Conservation (phyloP, 2,113 vertebrate species). For the Sceloporus tristichus region DNA sequence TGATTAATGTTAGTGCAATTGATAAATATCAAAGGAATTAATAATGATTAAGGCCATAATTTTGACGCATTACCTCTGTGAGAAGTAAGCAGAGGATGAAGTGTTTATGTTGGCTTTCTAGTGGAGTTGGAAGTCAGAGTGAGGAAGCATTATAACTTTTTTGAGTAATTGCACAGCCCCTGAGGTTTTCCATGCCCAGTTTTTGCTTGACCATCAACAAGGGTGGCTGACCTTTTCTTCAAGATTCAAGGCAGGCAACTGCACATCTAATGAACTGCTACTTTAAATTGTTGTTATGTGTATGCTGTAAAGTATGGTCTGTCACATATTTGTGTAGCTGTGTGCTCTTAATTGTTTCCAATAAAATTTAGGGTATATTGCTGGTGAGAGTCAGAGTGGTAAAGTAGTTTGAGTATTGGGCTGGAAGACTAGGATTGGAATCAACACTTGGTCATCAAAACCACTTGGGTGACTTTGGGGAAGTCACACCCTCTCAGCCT, state of each 20-base stretch:
- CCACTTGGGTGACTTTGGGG: no score
- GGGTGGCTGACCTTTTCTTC: conserved; percentile 19
- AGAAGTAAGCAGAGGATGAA: conserved; percentile 44
- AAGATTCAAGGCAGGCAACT: conserved; percentile 13
- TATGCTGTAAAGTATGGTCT: not conserved
- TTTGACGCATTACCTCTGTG: conserved; percentile 50
- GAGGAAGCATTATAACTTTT: conserved; percentile 34
- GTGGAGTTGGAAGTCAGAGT: conserved; percentile 27
- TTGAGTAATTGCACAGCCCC: not conserved
- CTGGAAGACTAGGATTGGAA: no score
- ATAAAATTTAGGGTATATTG: not conserved
- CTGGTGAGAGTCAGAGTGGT: not conserved
- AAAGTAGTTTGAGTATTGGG: no score
- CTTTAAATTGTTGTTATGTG: not conserved
- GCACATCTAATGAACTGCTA: not conserved
- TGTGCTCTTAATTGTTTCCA: conserved; percentile 27
- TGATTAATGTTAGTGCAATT: conserved; percentile 63
- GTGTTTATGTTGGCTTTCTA: conserved; percentile 46
- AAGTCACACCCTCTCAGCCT: no score
- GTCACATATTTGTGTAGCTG: conserved; percentile 10
- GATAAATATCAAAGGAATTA: conserved; percentile 60
- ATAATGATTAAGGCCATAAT: conserved; percentile 52
- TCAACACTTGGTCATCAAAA: no score
- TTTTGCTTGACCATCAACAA: conserved; percentile 16
- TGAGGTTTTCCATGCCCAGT: conserved; percentile 13